Base-by-base conservation (phyloP, 2,797 vertebrate species). In the Megalops cyprinoides region DNA sequence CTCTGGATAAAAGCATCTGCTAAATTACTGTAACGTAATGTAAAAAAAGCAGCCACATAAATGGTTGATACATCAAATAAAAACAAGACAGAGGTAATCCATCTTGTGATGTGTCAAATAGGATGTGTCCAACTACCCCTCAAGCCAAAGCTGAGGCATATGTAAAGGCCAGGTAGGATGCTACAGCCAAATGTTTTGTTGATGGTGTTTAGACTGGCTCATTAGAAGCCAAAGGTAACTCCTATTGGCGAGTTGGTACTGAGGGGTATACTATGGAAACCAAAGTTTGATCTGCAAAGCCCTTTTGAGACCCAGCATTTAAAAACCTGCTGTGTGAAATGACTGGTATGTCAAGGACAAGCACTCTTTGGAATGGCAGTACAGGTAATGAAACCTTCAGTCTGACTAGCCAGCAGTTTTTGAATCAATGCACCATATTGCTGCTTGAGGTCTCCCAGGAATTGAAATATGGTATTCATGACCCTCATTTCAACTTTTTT, bases 401-500 rank as follows among this genome's bases (percentile, higher is more conserved):
- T 55, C 15, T 15, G 56, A 7, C 6, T 60, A 7, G 56, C 23
- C n/a, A n/a, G n/a, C n/a, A n/a, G n/a, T n/a, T n/a, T n/a, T n/a
- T n/a, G n/a, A n/a, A 60, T 60, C 9, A 25, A 60, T 14, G 7
- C n/a, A 25, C 56, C 12, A 28, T 25, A 25, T 60, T 25, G 8
- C n/a, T 25, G 56, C 9, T 25, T 25, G 14, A 8, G 25, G n/a
- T 1, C 5, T 60, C 56, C 74, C n/a, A 28, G 31, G 18, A 18
- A 49, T 55, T 25, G 8, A 25, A 31, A 4, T 20, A 28, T 48
- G 20, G 39, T 14, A 42, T 74, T 82, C 42, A 34, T 60, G 55
- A 62, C 62, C 37, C 51, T 60, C 3, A 48, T 78, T 42, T 78
- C 39, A 78, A 25, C 55, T 74, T 56, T 82, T 39, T 56, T 82